Percentiles rank a stretch among this genome's conserved stretches.
These are phyloP conservation scores for Cervus canadensis DNA, from an alignment of 2,113 vertebrate genomes.

Conservation along the genomic window DNA sequence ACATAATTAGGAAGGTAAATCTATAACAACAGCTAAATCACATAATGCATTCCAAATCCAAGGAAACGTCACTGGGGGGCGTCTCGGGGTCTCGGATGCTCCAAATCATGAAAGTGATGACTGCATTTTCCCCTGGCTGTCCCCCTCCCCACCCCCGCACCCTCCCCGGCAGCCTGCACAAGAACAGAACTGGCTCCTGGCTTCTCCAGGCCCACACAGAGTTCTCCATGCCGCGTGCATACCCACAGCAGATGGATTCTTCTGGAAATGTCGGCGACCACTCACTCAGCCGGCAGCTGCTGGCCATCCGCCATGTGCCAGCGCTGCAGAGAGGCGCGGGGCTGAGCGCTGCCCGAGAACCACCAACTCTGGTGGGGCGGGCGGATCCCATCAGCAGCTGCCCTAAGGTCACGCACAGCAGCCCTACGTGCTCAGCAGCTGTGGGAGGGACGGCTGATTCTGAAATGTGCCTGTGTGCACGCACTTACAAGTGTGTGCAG, in stretches of 20 bases:
- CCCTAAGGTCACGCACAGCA: fast-evolving
- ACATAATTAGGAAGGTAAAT: slow-evolving; percentile 26
- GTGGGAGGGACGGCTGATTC: neutral
- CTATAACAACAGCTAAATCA: neutral
- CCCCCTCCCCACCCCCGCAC: fast-evolving
- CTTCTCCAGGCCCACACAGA: neutral
- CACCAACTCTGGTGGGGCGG: fast-evolving
- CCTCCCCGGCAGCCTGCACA: neutral
- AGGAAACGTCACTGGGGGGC: neutral
- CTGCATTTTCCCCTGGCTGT: fast-evolving
- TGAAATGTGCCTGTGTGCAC: fast-evolving
- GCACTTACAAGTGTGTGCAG: fast-evolving
- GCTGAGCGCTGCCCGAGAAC: neutral
- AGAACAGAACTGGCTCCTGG: neutral
- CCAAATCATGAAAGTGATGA: fast-evolving
- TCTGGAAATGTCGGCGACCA: neutral
- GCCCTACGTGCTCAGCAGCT: neutral
- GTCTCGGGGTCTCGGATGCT: fast-evolving
- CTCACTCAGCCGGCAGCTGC: neutral
- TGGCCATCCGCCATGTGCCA: neutral
- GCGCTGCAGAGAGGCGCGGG: fast-evolving
- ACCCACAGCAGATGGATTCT: neutral
- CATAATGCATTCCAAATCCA: neutral
- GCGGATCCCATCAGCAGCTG: fast-evolving
- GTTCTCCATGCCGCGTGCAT: neutral